phyloP scores from a whole-genome alignment of 2,113 vertebrate species.

The Dipodomys stephensi region DNA sequence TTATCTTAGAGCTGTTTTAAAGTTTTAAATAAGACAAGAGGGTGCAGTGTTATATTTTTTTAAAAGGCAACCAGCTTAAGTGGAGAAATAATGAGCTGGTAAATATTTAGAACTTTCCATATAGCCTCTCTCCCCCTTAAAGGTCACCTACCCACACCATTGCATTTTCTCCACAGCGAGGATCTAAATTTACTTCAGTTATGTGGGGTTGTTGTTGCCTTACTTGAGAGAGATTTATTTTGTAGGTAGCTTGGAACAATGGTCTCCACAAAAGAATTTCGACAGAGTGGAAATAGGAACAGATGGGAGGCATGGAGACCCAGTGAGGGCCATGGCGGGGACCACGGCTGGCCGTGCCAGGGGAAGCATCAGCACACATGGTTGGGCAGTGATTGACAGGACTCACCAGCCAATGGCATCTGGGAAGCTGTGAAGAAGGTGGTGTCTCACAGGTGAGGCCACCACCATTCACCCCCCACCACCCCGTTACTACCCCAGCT shows the following conservation, averaged over 20 bases:
- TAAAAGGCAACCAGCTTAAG: background rate
- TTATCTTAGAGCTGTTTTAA: too few species aligned
- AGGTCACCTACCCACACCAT: background rate
- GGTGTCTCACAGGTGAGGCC: background rate
- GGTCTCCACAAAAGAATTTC: background rate
- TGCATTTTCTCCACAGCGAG: background rate
- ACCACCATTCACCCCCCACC: background rate
- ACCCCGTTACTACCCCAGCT: too few species aligned
- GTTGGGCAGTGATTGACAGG: background rate
- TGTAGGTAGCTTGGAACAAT: background rate
- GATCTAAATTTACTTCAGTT: background rate
- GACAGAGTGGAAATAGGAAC: background rate
- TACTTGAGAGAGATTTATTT: background rate
- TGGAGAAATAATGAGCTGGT: background rate
- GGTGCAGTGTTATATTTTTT: background rate
- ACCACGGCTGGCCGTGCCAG: fast-evolving
- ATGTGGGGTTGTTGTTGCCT: background rate
- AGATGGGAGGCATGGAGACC: too few species aligned
- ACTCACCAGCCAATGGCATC: background rate
- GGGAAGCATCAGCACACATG: fast-evolving
- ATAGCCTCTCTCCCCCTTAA: background rate
- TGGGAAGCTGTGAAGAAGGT: background rate
- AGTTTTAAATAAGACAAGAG: background rate
- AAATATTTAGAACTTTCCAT: background rate
- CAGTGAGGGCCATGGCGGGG: background rate